These are phyloP conservation scores for Papilio polyxenes DNA, from an alignment of 1,140 invertebrate species.

Conservation along the genomic window DNA sequence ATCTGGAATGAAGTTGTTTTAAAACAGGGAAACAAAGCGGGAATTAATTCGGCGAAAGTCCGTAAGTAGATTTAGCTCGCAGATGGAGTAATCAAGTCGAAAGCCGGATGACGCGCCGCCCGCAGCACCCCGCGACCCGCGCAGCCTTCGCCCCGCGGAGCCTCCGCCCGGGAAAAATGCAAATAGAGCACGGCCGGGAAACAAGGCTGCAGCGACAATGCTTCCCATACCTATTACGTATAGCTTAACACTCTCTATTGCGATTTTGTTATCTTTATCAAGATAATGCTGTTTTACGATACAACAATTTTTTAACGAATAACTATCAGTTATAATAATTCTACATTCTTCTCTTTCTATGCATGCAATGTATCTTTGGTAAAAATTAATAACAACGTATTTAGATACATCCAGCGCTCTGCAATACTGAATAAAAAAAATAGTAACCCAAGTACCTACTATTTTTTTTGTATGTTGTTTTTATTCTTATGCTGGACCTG, in stretches of 20 bases:
- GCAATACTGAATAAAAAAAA: too few species aligned
- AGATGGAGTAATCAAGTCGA: conserved; percentile 50
- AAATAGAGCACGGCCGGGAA: conserved; percentile 49
- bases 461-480: too few species aligned
- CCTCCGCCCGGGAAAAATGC: conserved; percentile 47
- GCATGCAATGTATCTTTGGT: too few species aligned
- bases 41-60: conserved; percentile 43
- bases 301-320: too few species aligned
- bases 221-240: conserved; percentile 2
- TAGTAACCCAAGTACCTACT: too few species aligned
- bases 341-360: too few species aligned
- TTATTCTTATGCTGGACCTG: too few species aligned
- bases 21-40: conserved; percentile 20
- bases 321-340: too few species aligned
- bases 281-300: too few species aligned
- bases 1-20: conserved; percentile 33
- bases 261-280: too few species aligned
- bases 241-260: not conserved
- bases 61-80: conserved; percentile 48
- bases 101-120: conserved; percentile 37
- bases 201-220: conserved; percentile 42
- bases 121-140: not conserved
- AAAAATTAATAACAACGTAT: too few species aligned
- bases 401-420: too few species aligned
- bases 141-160: not conserved